Evolutionary conservation across 2,888 invertebrate genomes (phyloP).

Genomic region (Frankliniella fusca): DNA sequence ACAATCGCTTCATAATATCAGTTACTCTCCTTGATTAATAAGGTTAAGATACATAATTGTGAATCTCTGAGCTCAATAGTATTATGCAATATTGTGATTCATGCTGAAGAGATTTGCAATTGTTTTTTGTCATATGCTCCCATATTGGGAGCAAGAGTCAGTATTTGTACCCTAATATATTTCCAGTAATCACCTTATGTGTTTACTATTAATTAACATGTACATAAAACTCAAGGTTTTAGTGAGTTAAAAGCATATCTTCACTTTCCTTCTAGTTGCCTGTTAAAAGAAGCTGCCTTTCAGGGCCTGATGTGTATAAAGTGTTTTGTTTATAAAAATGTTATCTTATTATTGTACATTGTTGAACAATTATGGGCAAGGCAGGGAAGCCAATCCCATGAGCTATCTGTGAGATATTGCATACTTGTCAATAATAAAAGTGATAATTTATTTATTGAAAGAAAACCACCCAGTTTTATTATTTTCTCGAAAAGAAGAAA

Average conservation of each 20-base stretch:
- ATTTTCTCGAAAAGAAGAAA: no score
- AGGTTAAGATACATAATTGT: not conserved
- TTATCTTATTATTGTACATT: slow-evolving; percentile 19
- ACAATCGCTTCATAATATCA: not conserved
- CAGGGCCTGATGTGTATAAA: not conserved
- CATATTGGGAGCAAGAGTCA: not conserved
- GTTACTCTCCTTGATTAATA: not conserved
- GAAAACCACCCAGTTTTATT: not conserved
- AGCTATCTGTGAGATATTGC: slow-evolving; percentile 11
- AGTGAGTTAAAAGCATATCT: not conserved
- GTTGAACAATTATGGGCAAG: not conserved
- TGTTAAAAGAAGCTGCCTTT: not conserved
- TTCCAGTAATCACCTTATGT: not conserved
- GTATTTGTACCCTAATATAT: slow-evolving; percentile 4
- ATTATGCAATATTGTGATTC: not conserved
- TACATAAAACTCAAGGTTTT: not conserved
- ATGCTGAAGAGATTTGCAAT: not conserved
- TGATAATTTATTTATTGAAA: slow-evolving; percentile 26
- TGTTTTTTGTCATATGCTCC: not conserved
- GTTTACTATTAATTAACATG: not conserved
- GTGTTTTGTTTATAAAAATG: slow-evolving; percentile 4
- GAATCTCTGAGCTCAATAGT: not conserved
- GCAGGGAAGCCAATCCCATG: not conserved
- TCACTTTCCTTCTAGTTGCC: slow-evolving; percentile 6
- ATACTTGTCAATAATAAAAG: slow-evolving; percentile 22